phyloP scores from a whole-genome alignment of 2,113 vertebrate species.

The Pyrgilauda ruficollis region DNA sequence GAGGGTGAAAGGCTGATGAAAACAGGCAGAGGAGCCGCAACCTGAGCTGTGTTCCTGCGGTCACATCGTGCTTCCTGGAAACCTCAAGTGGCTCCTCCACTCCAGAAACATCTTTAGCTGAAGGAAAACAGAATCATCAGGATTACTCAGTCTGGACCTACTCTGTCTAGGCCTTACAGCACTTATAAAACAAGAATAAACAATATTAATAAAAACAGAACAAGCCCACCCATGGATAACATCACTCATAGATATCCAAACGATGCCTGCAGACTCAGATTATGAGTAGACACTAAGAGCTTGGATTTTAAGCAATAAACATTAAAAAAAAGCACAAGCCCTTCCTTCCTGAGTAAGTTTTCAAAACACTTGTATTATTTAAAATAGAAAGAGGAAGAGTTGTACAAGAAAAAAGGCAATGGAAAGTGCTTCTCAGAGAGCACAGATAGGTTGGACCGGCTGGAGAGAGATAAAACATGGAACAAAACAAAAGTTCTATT shows the following conservation, averaged over 20 bases:
- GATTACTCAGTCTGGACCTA: background rate
- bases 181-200: background rate
- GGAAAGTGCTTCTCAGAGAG: background rate
- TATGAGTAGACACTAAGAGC: background rate
- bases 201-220: background rate
- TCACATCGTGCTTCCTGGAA: background rate
- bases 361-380: background rate
- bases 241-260: background rate
- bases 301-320: background rate
- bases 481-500: background rate
- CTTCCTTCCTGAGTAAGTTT: background rate
- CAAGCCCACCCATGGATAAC: background rate
- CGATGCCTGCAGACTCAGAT: background rate
- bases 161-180: background rate
- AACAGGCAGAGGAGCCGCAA: background rate
- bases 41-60: background rate
- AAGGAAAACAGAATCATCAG: background rate
- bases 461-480: background rate
- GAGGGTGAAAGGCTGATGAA: background rate
- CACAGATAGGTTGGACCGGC: background rate
- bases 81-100: background rate
- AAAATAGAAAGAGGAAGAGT: constrained; percentile 18
- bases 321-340: background rate
- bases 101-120: background rate
- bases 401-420: background rate